Conservation (phyloP, 1,140 invertebrate species). For the Lepidostoma basale region DNA sequence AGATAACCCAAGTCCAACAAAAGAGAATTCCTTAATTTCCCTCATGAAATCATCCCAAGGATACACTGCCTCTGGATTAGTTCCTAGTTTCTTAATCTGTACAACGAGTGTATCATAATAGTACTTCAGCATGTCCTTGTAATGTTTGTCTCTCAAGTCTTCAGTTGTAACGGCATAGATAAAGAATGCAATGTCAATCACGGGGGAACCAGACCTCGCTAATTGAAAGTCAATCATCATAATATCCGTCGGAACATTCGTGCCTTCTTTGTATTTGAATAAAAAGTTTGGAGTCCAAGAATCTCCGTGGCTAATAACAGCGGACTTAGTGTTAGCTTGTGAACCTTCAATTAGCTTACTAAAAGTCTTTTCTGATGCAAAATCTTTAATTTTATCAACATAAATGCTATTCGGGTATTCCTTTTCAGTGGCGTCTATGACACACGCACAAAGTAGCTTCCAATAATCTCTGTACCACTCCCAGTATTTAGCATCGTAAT, state of each 20-base stretch:
- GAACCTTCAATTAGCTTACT: constrained; percentile 51
- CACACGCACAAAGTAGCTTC: constrained; percentile 59
- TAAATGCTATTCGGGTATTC: constrained; percentile 67
- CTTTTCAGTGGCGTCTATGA: constrained; percentile 67
- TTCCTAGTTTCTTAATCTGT: constrained; percentile 64
- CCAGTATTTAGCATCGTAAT: constrained; percentile 63
- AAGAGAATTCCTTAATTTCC: constrained; percentile 67
- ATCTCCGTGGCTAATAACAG: constrained; percentile 72
- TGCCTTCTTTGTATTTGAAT: constrained; percentile 56
- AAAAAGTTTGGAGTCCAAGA: constrained; percentile 77
- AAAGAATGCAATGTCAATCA: constrained; percentile 67
- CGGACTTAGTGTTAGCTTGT: constrained; percentile 50
- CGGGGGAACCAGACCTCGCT: constrained; percentile 63
- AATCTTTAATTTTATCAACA: constrained; percentile 62
- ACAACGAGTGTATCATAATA: constrained; percentile 63
- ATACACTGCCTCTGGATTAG: constrained; percentile 65
- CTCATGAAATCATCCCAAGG: constrained; percentile 58
- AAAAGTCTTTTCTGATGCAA: constrained; percentile 57
- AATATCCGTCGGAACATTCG: constrained; percentile 55
- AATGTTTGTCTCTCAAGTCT: constrained; percentile 62
- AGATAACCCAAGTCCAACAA: constrained; percentile 66
- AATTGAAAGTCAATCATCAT: constrained; percentile 76
- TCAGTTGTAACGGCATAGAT: constrained; percentile 68
- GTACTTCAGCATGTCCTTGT: constrained; percentile 60
- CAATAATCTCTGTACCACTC: constrained; percentile 70